Evolutionary conservation across 2,113 vertebrate genomes (phyloP), one percentile per base, ranked within the genome.

Genomic region (Cettia cetti): DNA sequence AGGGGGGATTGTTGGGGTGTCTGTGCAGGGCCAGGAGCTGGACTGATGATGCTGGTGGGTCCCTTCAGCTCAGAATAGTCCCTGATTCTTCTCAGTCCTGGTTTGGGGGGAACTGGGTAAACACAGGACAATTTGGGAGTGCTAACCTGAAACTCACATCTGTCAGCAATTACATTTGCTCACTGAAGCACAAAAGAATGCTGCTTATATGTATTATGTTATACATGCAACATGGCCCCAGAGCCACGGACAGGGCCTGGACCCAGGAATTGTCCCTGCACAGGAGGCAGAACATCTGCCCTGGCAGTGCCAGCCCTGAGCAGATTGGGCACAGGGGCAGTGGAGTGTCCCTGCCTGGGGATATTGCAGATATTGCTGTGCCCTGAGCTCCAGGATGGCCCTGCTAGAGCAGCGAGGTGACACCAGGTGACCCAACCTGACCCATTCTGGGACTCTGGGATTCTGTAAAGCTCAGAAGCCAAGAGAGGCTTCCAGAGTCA

Each of bases 111-210:
- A 93, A 15, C 69, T 49, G 72, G 49, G 23, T 31, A 66, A 84
- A 68, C 13, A 4, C 49, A 42, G 57, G 65, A 72, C 47, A 90
- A 3, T 77, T 78, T 74, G 70, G 88, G 77, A 89, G 54, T 15
- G 42, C 63, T 64, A 60, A 87, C 88, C 47, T 74, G 78, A 61
- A 96, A 49, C 42, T 76, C 90, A 54, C 83, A 95, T 95, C 91
- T 95, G 95, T 71, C 95, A 94, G 56, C 86, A 95, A 93, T 96
- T 95, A 94, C 5, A 6, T 42, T 76, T 70, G 8, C 65, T 92
- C 91, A 61, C 82, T 53, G 45, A 87, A 71, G 94, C 90, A 94
- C 70, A 54, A 69, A 93, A 88, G 44, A 92, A 93, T 80, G 71
- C 71, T 92, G 66, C 52, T 85, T 69, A 31, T 86, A 92, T 94